phyloP scores from a whole-genome alignment of 2,797 vertebrate species.

The Xyrichtys novacula region DNA sequence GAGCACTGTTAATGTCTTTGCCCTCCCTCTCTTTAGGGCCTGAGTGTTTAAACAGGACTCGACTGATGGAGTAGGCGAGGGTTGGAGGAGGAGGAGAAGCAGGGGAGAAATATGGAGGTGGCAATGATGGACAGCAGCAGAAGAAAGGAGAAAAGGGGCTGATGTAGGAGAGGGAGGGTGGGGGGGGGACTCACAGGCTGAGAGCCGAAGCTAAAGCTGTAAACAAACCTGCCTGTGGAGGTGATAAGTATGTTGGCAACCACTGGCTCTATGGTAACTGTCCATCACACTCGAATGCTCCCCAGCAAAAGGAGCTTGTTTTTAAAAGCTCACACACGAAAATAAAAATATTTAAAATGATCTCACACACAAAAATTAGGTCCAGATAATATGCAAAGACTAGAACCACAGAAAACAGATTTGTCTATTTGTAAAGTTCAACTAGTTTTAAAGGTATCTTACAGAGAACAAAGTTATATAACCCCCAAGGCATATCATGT shows the following conservation, averaged over 20 bases:
- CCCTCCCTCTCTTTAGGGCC: constrained; percentile 28
- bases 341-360: background rate
- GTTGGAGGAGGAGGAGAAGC: constrained; percentile 38
- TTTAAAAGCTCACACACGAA: background rate
- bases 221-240: constrained; percentile 70
- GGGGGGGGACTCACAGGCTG: constrained; percentile 65
- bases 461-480: too few relatives aligned
- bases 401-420: too few relatives aligned
- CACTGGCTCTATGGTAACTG: constrained; percentile 67
- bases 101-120: constrained; percentile 1
- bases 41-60: constrained; percentile 57
- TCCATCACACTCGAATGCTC: constrained; percentile 38
- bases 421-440: too few relatives aligned
- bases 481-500: too few relatives aligned
- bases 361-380: too few relatives aligned
- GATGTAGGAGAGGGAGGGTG: constrained; percentile 1
- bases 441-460: too few relatives aligned
- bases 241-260: constrained; percentile 51
- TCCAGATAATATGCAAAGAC: too few relatives aligned
- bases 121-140: constrained; percentile 13
- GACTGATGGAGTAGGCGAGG: constrained; percentile 1
- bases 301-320: constrained; percentile 22
- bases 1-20: constrained; percentile 52
- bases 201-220: constrained; percentile 25
- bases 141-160: constrained; percentile 17